phyloP scores from a whole-genome alignment of 2,888 invertebrate species.

The Uropetala carovei region DNA sequence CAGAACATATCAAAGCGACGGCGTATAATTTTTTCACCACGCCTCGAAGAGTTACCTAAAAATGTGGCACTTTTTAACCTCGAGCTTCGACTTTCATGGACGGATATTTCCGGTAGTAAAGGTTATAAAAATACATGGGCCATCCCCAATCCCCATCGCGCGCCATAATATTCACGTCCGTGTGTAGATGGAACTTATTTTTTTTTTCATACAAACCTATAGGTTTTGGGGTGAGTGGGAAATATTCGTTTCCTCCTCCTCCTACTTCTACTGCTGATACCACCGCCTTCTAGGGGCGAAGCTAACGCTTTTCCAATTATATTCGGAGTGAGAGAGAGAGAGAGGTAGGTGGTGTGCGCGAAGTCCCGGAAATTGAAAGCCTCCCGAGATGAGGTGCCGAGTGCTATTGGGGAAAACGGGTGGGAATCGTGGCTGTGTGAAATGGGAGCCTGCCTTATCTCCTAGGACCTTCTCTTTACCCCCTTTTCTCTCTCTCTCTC shows the following conservation, averaged over 20 bases:
- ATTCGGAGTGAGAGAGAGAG: slow-evolving; percentile 3
- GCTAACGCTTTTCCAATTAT: slow-evolving; percentile 63
- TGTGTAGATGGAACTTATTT: too few relatives aligned
- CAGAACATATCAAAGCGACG: too few relatives aligned
- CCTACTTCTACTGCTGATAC: neutral
- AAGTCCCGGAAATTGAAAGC: slow-evolving; percentile 48
- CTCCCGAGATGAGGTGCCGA: slow-evolving; percentile 36
- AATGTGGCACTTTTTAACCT: too few relatives aligned
- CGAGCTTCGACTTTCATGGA: too few relatives aligned
- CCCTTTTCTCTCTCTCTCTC: too few relatives aligned
- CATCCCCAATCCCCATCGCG: too few relatives aligned
- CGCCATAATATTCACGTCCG: too few relatives aligned
- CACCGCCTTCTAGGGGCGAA: neutral
- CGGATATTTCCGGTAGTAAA: too few relatives aligned
- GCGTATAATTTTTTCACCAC: too few relatives aligned
- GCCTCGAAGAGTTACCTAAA: too few relatives aligned
- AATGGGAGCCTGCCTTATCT: neutral
- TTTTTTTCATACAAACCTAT: too few relatives aligned
- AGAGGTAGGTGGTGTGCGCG: slow-evolving; percentile 7
- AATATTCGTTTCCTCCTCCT: neutral
- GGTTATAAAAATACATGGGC: too few relatives aligned
- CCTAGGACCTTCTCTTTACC: neutral
- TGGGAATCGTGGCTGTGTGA: slow-evolving; percentile 11
- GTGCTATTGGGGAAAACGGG: slow-evolving; percentile 21
- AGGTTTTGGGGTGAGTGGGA: neutral